Evolutionary conservation across 2,888 invertebrate genomes (phyloP).

Genomic region (Acronicta psi): DNA sequence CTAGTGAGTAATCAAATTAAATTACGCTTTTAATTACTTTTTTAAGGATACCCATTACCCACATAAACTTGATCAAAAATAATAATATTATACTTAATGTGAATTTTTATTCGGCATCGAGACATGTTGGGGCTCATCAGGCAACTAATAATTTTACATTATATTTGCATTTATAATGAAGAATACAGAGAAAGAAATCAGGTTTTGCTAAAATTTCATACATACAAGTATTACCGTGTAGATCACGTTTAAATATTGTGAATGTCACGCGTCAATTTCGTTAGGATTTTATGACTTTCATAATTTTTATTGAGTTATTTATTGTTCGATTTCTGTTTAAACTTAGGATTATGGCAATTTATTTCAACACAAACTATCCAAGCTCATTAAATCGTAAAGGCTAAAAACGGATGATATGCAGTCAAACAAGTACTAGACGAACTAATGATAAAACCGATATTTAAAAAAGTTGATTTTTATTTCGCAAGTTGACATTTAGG

Average conservation of each 20-base stretch:
- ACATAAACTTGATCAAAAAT: slow-evolving; percentile 49
- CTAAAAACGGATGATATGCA: slow-evolving; percentile 15
- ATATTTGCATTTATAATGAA: slow-evolving; percentile 62
- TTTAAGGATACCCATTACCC: slow-evolving; percentile 18
- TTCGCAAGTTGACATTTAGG: slow-evolving; percentile 37
- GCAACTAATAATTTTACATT: slow-evolving; percentile 59
- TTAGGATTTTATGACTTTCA: slow-evolving; percentile 37
- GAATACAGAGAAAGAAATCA: slow-evolving; percentile 57
- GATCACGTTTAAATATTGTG: slow-evolving; percentile 27
- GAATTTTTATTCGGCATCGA: slow-evolving; percentile 24
- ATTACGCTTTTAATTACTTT: slow-evolving; percentile 48
- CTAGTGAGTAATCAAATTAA: slow-evolving; percentile 36
- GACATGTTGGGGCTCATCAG: slow-evolving; percentile 44
- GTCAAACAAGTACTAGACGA: slow-evolving; percentile 22
- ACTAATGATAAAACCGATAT: slow-evolving; percentile 16
- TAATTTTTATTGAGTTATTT: slow-evolving; percentile 30
- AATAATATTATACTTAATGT: slow-evolving; percentile 35
- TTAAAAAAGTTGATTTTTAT: slow-evolving; percentile 23
- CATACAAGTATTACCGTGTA: no score
- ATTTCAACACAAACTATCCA: slow-evolving; percentile 31
- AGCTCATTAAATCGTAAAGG: slow-evolving; percentile 26
- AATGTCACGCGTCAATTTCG: slow-evolving; percentile 43
- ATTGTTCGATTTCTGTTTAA: slow-evolving; percentile 25
- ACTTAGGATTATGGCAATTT: slow-evolving; percentile 30
- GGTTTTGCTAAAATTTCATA: slow-evolving; percentile 51